Percentiles rank a stretch among this genome's conserved stretches.
These are phyloP conservation scores for Masnerella sp. DNA, from an alignment of 2,888 invertebrate genomes.

Conservation along the genomic window DNA sequence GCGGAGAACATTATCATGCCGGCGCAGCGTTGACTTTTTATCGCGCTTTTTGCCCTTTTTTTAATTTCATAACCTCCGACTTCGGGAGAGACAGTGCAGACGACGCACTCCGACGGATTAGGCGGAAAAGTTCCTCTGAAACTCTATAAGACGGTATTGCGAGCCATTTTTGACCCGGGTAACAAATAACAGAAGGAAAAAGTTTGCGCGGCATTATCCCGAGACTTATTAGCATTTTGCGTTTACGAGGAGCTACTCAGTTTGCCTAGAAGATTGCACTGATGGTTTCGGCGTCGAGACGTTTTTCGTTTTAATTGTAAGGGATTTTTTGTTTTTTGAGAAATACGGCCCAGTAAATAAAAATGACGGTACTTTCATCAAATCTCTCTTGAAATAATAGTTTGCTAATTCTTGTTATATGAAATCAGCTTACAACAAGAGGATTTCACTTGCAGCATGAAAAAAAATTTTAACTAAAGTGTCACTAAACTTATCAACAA, in stretches of 20 bases:
- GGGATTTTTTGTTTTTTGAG: too few relatives aligned
- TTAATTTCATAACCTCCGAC: conserved; percentile 43
- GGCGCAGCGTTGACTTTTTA: neutral
- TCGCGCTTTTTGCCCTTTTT: conserved; percentile 16
- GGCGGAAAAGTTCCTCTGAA: conserved; percentile 41
- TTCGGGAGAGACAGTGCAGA: conserved; percentile 41
- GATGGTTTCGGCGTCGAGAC: too few relatives aligned
- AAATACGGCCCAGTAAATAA: too few relatives aligned
- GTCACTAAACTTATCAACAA: too few relatives aligned
- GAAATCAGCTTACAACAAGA: too few relatives aligned
- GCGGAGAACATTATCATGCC: conserved; percentile 26
- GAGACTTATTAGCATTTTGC: conserved; percentile 40
- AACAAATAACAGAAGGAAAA: conserved; percentile 39
- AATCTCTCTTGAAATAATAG: too few relatives aligned
- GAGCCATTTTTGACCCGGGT: conserved; percentile 40
- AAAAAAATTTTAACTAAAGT: too few relatives aligned
- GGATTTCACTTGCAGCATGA: too few relatives aligned
- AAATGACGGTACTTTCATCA: too few relatives aligned
- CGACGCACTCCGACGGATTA: conserved; percentile 46
- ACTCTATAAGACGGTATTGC: conserved; percentile 39
- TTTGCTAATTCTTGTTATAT: too few relatives aligned
- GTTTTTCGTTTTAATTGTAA: too few relatives aligned
- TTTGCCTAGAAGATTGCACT: neutral
- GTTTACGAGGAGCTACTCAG: neutral
- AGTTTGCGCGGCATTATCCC: conserved; percentile 38